These are phyloP conservation scores for Nebria ingens DNA, from an alignment of 1,140 invertebrate species.

Conservation along the genomic window DNA sequence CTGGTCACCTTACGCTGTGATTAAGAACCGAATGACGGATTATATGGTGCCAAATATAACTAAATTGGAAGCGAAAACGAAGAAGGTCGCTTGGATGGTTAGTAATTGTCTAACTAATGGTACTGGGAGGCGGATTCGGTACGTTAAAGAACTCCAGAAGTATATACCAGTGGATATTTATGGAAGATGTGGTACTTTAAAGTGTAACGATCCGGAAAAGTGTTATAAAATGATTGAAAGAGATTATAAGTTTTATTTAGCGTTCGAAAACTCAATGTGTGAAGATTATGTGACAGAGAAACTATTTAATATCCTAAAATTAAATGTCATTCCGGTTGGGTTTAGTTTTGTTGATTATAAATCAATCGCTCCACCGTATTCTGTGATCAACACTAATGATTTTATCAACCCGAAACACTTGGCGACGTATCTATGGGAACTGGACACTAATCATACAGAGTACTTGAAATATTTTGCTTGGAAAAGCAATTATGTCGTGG, in stretches of 20 bases:
- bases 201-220: not conserved
- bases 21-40: not conserved
- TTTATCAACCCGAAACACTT: not conserved
- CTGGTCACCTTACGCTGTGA: not conserved
- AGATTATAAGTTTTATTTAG: not conserved
- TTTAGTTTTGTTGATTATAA: not conserved
- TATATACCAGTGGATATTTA: not conserved
- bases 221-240: not conserved
- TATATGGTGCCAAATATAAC: not conserved
- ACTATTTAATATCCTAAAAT: not conserved
- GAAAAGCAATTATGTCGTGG: not conserved
- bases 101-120: not conserved
- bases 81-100: not conserved
- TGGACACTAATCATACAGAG: not conserved
- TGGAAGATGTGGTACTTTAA: not conserved
- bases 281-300: not conserved
- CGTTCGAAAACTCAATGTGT: not conserved
- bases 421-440: not conserved
- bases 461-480: not conserved
- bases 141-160: not conserved
- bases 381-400: not conserved
- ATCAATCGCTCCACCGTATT: not conserved
- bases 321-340: not conserved
- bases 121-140: not conserved
- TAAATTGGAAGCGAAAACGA: not conserved